These are phyloP conservation scores for Epistrophella euchroma DNA, from an alignment of 2,888 invertebrate genomes.

Conservation along the genomic window DNA sequence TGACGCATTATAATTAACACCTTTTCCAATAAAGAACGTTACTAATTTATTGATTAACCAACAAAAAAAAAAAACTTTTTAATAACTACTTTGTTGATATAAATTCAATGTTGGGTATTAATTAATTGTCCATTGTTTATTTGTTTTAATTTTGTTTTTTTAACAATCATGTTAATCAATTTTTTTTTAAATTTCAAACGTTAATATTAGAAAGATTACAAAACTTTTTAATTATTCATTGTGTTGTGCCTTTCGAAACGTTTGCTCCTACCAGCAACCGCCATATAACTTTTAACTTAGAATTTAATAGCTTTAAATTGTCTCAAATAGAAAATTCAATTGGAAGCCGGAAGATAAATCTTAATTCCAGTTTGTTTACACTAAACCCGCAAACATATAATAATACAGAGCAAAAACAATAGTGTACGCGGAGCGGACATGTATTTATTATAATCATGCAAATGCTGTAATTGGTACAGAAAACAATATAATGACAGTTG, in stretches of 20 bases:
- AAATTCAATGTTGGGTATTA: slow-evolving; percentile 4
- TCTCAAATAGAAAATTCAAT: slow-evolving; percentile 13
- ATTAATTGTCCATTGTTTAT: slow-evolving; percentile 19
- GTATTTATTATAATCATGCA: not conserved
- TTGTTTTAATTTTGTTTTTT: not conserved
- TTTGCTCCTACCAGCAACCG: not conserved
- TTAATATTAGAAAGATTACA: not conserved
- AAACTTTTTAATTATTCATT: not conserved
- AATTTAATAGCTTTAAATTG: slow-evolving; percentile 36
- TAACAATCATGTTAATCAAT: slow-evolving; percentile 17
- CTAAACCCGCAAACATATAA: not conserved
- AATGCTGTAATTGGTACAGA: not conserved
- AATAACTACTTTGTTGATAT: slow-evolving; percentile 15
- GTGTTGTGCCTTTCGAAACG: not conserved
- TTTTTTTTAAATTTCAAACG: not conserved
- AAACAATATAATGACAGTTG: slow-evolving; percentile 6
- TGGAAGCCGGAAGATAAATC: slow-evolving; percentile 38
- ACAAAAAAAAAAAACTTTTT: not conserved
- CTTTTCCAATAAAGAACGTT: not conserved
- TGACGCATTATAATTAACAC: slow-evolving; percentile 39
- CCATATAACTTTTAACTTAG: not conserved
- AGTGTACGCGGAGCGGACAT: not conserved
- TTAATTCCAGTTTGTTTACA: slow-evolving; percentile 25
- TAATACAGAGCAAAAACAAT: not conserved
- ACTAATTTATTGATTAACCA: slow-evolving; percentile 13